Conservation (phyloP, 64 coral and sea anemone genomes). For the Anthopleura sola region DNA sequence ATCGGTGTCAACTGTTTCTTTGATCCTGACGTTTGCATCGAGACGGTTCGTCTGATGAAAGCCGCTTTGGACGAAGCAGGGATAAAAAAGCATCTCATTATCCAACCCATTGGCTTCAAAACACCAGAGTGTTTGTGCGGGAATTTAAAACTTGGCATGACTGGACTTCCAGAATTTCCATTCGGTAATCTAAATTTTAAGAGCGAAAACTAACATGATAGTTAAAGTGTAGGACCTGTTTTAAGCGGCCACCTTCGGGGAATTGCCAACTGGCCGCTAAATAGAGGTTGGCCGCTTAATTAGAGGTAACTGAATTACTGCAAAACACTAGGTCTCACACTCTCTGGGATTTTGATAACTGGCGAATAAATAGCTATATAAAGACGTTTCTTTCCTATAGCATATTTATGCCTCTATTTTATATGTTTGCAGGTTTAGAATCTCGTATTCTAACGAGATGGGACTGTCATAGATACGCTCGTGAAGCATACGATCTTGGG, state of each 20-base stretch:
- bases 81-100: slow-evolving; percentile 44
- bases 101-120: slow-evolving; percentile 46
- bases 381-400: no score
- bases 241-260: no score
- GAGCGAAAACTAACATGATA: background rate
- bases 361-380: no score
- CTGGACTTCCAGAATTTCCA: slow-evolving; percentile 43
- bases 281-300: no score
- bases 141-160: background rate
- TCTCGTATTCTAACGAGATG: slow-evolving; percentile 42
- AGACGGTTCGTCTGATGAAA: slow-evolving; percentile 44
- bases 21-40: slow-evolving; percentile 37
- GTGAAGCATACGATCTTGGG: slow-evolving; percentile 40
- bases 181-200: slow-evolving; percentile 16
- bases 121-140: slow-evolving; percentile 31
- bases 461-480: slow-evolving; percentile 42
- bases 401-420: background rate
- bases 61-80: slow-evolving; percentile 39
- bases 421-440: slow-evolving; percentile 35
- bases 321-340: no score
- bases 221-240: no score
- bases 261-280: background rate
- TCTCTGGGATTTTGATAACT: no score
- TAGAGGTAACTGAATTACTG: no score
- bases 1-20: slow-evolving; percentile 55